phyloP scores from a whole-genome alignment of 1,140 invertebrate species.

The Eupeodes corollae region DNA sequence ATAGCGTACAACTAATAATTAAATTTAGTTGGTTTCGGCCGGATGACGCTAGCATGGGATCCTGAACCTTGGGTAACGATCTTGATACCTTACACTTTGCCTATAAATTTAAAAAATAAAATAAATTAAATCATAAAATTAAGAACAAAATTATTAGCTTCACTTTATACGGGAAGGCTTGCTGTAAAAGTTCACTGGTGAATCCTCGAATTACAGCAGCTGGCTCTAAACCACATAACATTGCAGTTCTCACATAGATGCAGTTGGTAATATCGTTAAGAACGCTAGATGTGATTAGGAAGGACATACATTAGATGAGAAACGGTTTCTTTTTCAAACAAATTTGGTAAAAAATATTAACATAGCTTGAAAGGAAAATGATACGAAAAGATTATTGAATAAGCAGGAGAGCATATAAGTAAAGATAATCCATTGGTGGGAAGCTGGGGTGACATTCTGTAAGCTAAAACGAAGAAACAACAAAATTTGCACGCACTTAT shows the following conservation, averaged over 20 bases:
- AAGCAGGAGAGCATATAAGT: too few relatives aligned
- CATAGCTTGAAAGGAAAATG: too few relatives aligned
- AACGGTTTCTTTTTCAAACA: too few relatives aligned
- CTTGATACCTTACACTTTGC: slow-evolving; percentile 5
- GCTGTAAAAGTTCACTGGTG: too few relatives aligned
- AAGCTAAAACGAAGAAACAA: too few relatives aligned
- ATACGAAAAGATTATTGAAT: too few relatives aligned
- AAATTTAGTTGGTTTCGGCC: background rate
- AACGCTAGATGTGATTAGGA: slow-evolving; percentile 7
- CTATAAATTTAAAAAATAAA: slow-evolving; percentile 4
- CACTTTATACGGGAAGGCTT: too few relatives aligned
- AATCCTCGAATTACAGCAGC: slow-evolving; percentile 4
- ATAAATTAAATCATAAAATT: background rate
- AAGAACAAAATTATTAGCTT: background rate
- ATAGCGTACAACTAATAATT: slow-evolving; percentile 1
- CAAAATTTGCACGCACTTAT: too few relatives aligned
- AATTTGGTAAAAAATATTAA: too few relatives aligned
- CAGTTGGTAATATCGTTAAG: slow-evolving; percentile 29
- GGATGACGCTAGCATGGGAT: slow-evolving; percentile 5
- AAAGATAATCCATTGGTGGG: too few relatives aligned
- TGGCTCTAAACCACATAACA: slow-evolving; percentile 23
- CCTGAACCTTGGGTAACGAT: slow-evolving; percentile 3
- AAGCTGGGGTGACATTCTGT: too few relatives aligned
- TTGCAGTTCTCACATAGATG: slow-evolving; percentile 21
- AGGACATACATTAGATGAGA: too few relatives aligned